These are phyloP conservation scores for Tenodera sinensis DNA, from an alignment of 2,888 invertebrate species.

Conservation along the genomic window DNA sequence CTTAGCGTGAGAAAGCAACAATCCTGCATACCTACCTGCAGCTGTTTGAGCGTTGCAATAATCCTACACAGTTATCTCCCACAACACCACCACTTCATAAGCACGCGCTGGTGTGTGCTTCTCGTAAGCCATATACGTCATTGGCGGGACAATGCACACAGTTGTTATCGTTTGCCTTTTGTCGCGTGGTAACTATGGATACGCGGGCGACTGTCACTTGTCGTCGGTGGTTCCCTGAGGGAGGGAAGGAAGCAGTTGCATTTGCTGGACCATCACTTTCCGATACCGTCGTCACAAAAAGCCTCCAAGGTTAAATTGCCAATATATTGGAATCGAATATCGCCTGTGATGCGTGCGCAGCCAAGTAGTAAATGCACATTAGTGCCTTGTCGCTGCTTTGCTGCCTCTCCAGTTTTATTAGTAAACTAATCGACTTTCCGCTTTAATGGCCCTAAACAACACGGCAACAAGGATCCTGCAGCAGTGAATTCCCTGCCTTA, in stretches of 20 bases:
- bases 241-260: background rate
- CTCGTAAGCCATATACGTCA: no score
- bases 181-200: no score
- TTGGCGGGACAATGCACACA: no score
- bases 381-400: background rate
- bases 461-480: no score
- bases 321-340: background rate
- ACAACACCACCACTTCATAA: no score
- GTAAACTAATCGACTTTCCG: background rate
- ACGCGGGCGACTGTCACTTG: background rate
- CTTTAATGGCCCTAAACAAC: background rate
- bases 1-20: no score
- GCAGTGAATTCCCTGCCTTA: no score
- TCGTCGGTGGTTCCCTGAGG: background rate
- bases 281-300: background rate
- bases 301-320: background rate
- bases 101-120: no score
- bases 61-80: no score
- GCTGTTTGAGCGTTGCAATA: no score
- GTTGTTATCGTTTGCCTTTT: no score
- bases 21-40: no score
- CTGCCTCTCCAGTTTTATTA: background rate
- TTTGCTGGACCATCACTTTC: background rate
- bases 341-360: background rate
- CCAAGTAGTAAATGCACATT: background rate